Conservation (phyloP, 2,797 vertebrate species). For the Pangasius djambal region DNA sequence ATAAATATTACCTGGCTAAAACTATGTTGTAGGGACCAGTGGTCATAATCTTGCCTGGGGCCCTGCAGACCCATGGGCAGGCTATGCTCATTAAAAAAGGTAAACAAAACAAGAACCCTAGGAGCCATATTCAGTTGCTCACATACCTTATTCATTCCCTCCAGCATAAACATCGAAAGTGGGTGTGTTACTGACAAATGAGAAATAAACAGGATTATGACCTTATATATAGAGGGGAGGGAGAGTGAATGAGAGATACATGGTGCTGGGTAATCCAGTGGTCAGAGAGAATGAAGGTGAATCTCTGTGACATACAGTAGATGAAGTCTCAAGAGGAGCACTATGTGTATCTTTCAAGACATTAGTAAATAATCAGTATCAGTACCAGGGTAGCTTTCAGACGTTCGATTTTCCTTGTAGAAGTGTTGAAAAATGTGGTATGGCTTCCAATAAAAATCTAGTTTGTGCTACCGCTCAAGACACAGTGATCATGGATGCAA, state of each 20-base stretch:
- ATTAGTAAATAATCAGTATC: not conserved
- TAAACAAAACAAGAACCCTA: constrained; percentile 5
- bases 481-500: not conserved
- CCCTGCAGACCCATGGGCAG: not conserved
- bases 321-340: not conserved
- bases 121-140: constrained; percentile 2
- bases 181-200: not conserved
- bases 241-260: no score
- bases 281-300: no score
- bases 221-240: not conserved
- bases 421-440: not conserved
- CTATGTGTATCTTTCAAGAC: not conserved
- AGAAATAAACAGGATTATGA: not conserved
- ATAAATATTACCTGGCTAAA: not conserved
- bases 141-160: constrained; percentile 14
- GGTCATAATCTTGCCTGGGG: constrained; percentile 5
- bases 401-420: not conserved
- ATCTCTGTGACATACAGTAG: not conserved
- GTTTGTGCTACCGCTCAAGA: not conserved
- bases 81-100: constrained; percentile 4
- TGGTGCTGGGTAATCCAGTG: no score
- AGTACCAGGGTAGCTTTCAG: not conserved
- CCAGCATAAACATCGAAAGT: not conserved
- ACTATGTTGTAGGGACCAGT: not conserved
- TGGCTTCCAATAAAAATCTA: not conserved